Conservation (phyloP, 2,888 invertebrate species). For the Eupithecia abbreviata region DNA sequence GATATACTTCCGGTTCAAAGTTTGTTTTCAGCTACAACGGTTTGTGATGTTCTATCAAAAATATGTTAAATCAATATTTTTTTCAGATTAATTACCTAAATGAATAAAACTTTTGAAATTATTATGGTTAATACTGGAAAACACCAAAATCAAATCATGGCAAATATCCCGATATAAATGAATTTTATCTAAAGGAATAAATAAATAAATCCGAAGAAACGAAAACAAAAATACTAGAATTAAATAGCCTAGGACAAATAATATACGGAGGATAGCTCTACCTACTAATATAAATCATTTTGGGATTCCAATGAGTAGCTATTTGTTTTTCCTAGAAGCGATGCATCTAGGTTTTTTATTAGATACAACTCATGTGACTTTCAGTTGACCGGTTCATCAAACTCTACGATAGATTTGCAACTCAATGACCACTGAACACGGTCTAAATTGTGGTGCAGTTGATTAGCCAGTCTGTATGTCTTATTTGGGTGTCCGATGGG, state of each 20-base stretch:
- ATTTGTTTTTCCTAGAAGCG: conserved; percentile 40
- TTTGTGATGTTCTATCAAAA: background rate
- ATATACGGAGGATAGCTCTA: background rate
- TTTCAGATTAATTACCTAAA: background rate
- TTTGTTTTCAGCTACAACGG: background rate
- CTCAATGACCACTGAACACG: conserved; percentile 22
- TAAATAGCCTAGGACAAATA: background rate
- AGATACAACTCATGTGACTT: conserved; percentile 35
- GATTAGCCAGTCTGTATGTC: conserved; percentile 35
- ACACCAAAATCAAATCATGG: too few relatives aligned
- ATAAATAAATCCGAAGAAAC: background rate
- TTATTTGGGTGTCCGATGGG: conserved; percentile 24
- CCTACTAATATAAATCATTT: background rate
- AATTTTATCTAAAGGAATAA: too few relatives aligned
- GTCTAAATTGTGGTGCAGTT: conserved; percentile 38
- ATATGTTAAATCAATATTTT: background rate
- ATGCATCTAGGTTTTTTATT: conserved; percentile 43
- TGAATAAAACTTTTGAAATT: too few relatives aligned
- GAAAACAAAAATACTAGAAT: background rate
- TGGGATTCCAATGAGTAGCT: conserved; percentile 17
- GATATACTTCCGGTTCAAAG: background rate
- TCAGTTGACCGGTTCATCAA: conserved; percentile 40
- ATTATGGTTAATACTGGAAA: too few relatives aligned
- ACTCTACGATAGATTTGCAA: conserved; percentile 28
- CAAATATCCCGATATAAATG: too few relatives aligned